These are phyloP conservation scores for Crotalus tigris DNA, from an alignment of 2,113 vertebrate genomes.

Conservation along the genomic window DNA sequence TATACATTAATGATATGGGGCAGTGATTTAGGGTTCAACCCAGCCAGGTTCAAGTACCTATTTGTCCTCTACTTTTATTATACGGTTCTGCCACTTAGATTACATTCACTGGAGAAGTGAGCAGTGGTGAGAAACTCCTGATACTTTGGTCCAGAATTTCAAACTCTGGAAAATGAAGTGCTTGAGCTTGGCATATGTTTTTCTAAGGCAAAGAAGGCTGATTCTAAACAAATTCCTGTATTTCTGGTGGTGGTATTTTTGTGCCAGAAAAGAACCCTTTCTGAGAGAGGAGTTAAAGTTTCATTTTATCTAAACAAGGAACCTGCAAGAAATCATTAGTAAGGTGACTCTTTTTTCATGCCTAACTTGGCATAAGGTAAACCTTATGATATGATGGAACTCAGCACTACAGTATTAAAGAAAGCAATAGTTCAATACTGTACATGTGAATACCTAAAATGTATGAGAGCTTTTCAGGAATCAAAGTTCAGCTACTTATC, in stretches of 20 bases:
- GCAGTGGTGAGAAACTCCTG: not conserved
- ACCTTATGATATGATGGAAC: not conserved
- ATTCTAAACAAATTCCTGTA: not conserved
- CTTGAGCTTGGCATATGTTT: not conserved
- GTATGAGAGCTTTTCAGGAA: not conserved
- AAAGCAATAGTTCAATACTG: not conserved
- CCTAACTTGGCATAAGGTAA: not conserved
- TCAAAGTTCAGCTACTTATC: not conserved
- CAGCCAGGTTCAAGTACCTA: not conserved
- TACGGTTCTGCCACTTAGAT: not conserved
- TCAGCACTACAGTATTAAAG: not conserved
- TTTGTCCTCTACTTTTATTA: not conserved
- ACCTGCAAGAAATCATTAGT: not conserved
- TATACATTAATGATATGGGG: not conserved
- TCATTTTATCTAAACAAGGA: not conserved
- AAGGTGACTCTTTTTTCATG: not conserved
- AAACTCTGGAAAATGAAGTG: not conserved
- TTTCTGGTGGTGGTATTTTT: not conserved
- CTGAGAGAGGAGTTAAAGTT: not conserved
- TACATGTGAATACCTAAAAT: not conserved
- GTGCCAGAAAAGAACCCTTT: not conserved
- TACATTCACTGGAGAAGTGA: not conserved
- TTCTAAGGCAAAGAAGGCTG: not conserved
- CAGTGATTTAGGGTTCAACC: not conserved
- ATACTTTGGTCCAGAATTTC: not conserved